phyloP scores from a whole-genome alignment of 2,797 vertebrate species.

The Phataginus tetradactyla region DNA sequence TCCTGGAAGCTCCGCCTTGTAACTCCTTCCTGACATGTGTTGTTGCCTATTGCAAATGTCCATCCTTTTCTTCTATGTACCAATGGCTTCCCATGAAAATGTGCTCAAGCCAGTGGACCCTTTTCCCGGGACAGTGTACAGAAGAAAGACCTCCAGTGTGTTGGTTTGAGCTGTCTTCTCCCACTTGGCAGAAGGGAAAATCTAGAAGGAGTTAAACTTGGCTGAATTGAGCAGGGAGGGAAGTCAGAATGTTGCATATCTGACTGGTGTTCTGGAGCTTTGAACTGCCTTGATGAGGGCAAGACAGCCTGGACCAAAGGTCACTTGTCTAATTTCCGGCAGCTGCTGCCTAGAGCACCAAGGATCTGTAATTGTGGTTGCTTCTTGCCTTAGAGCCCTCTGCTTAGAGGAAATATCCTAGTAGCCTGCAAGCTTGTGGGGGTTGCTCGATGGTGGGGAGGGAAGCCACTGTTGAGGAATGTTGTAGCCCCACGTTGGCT shows the following conservation, averaged over 20 bases:
- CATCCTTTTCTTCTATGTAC: neutral
- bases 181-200: neutral
- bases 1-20: neutral
- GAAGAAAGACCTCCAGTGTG: neutral
- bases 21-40: neutral
- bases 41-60: neutral
- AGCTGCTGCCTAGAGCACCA: slow-evolving; percentile 12
- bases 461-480: rapidly evolving
- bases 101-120: neutral
- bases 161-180: neutral
- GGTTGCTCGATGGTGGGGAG: neutral
- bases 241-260: neutral
- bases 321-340: neutral
- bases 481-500: neutral
- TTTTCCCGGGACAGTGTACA: neutral
- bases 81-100: neutral
- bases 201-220: neutral
- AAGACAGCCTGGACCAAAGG: neutral
- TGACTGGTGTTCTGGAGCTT: neutral
- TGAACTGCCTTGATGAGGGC: neutral
- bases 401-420: neutral
- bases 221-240: neutral
- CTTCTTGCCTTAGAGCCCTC: neutral
- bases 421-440: neutral
- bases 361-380: neutral